phyloP scores from a whole-genome alignment of 1,140 invertebrate species.

The Nasonia giraulti region DNA sequence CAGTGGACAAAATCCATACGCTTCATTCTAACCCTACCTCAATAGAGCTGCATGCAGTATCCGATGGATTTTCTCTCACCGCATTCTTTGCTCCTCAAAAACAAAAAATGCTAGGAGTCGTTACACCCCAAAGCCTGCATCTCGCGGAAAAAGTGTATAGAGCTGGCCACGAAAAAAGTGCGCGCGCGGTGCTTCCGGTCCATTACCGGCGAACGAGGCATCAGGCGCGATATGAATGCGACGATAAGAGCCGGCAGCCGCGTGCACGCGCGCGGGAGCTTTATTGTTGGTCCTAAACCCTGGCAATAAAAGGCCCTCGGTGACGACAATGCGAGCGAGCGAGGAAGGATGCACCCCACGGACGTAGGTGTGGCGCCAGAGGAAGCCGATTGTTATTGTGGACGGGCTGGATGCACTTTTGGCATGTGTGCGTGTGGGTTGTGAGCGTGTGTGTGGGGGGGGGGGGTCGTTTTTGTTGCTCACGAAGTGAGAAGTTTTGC shows the following conservation, averaged over 20 bases:
- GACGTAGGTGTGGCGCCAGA: neutral
- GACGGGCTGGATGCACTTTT: neutral
- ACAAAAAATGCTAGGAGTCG: neutral
- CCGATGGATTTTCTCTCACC: too few relatives aligned
- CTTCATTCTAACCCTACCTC: too few relatives aligned
- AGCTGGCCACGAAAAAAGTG: neutral
- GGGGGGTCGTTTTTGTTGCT: too few relatives aligned
- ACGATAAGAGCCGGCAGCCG: constrained; percentile 27
- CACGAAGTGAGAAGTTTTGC: too few relatives aligned
- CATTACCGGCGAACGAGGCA: constrained; percentile 43
- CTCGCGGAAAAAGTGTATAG: too few relatives aligned
- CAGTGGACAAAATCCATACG: too few relatives aligned
- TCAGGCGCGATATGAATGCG: constrained; percentile 45
- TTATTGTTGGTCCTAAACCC: constrained; percentile 48
- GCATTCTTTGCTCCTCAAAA: neutral
- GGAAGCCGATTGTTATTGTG: neutral
- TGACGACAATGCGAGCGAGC: neutral
- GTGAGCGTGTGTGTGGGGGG: too few relatives aligned
- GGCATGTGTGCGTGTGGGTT: too few relatives aligned
- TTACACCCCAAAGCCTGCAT: too few relatives aligned
- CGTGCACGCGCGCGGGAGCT: neutral
- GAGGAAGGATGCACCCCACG: neutral
- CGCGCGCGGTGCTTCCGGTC: constrained; percentile 34
- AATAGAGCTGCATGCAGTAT: too few relatives aligned
- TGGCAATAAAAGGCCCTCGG: constrained; percentile 42